Conservation (phyloP, 1,140 invertebrate species). For the Teleogryllus occipitalis region DNA sequence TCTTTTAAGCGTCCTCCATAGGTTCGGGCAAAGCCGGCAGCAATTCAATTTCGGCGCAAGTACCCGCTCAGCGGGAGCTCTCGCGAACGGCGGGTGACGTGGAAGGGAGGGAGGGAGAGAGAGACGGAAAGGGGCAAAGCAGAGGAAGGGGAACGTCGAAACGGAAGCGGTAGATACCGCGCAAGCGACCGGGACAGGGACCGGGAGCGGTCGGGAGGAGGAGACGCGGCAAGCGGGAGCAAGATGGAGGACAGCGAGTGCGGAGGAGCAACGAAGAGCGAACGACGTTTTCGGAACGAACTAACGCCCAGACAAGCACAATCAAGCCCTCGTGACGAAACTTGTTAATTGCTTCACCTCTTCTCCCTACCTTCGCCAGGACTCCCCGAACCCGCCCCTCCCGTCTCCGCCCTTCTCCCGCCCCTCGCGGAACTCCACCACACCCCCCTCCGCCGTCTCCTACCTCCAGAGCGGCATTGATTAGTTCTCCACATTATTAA, state of each 20-base stretch:
- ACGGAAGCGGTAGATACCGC: background rate
- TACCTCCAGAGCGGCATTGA: background rate
- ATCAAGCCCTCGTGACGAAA: background rate
- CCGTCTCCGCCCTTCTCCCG: too few species aligned
- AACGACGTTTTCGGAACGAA: background rate
- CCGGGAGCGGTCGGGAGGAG: background rate
- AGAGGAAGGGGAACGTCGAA: background rate
- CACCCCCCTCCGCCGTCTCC: background rate
- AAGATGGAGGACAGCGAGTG: background rate
- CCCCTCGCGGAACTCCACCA: too few species aligned
- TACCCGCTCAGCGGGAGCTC: background rate
- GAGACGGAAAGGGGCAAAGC: background rate
- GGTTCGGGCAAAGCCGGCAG: background rate
- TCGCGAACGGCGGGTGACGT: background rate
- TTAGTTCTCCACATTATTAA: background rate
- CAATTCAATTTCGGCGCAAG: background rate
- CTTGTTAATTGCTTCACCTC: constrained; percentile 1
- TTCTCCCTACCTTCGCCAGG: background rate
- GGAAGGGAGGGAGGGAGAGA: background rate
- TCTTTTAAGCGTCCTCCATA: too few species aligned
- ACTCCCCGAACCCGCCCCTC: too few species aligned
- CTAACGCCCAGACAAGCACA: background rate
- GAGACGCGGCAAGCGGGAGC: background rate
- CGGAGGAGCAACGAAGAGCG: background rate
- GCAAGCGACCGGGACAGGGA: background rate